These are phyloP conservation scores for Agapostemon virescens DNA, from an alignment of 2,888 invertebrate genomes.

Conservation along the genomic window DNA sequence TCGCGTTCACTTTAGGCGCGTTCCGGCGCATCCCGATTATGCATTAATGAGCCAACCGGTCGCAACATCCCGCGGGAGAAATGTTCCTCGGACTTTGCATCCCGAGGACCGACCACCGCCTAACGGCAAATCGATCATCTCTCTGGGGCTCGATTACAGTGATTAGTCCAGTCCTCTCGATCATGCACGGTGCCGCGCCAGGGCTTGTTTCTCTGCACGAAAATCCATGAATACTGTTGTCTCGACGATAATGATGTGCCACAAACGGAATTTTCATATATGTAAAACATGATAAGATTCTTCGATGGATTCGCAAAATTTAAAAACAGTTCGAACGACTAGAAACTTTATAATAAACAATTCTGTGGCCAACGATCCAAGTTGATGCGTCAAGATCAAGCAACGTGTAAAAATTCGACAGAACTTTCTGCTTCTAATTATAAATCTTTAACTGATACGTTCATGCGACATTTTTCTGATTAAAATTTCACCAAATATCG, in stretches of 20 bases:
- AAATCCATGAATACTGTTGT: not conserved
- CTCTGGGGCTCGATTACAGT: slow-evolving; percentile 43
- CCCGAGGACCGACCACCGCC: not conserved
- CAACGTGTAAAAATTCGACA: not conserved
- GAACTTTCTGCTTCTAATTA: not conserved
- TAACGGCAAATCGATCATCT: slow-evolving; percentile 36
- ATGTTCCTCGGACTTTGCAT: not conserved
- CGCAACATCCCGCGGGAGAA: slow-evolving; percentile 14
- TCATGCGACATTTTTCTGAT: not conserved
- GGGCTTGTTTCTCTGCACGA: not conserved
- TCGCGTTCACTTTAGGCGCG: slow-evolving; percentile 22
- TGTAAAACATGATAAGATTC: not conserved
- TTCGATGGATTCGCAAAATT: not conserved
- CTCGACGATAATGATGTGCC: no score
- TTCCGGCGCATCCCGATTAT: slow-evolving; percentile 21
- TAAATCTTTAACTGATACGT: not conserved
- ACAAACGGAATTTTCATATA: no score
- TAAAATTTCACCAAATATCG: not conserved
- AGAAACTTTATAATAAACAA: no score
- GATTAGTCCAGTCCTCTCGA: slow-evolving; percentile 49
- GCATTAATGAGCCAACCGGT: slow-evolving; percentile 37
- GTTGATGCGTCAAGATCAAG: no score
- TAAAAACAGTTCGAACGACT: not conserved
- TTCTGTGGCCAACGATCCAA: no score
- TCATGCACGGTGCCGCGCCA: not conserved